Base-by-base conservation (phyloP, 2,113 vertebrate genomes). In the Bubo scandiacus region DNA sequence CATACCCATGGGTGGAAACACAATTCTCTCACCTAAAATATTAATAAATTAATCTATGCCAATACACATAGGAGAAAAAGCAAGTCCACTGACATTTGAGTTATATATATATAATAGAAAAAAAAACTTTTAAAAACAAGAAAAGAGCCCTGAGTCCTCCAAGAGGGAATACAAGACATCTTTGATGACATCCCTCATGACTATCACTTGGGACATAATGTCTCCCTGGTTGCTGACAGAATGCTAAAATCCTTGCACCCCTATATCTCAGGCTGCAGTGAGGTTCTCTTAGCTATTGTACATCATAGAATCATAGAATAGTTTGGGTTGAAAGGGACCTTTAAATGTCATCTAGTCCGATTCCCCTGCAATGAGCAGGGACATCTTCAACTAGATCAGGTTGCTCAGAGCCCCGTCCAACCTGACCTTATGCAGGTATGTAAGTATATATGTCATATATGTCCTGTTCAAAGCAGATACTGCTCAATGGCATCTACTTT, bases 21-120 rank as follows among this genome's bases (percentile, higher is more conserved):
- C n/a, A 84, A 59, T 91, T 92, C 88, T 94, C 47, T 32, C n/a
- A 84, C 42, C 10, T 92, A 91, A 95, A 94, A 87, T 91, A 95
- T 87, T 95, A 9, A 86, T 70, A 81, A 84, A 84, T 63, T 78
- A 91, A 91, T 84, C 10, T 87, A 47, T 59, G 51, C 38, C 23
- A 63, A 38, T 55, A 74, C 9, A n/a, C 72, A 58, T 1, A 74
- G 59, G 42, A 92, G 42, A 81, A 78, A 84, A 86, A 79, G 18
- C 45, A 81, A 30, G 77, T 88, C 57, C 72, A 78, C 19, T 67
- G 86, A n/a, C 23, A 94, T 78, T 91, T 58, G 22, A 88, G 15
- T 30, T 62, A 51, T 68, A 38, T 54, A 78, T 43, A 54, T 40
- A 47, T 29, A 57, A 45, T 18, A 63, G 15, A 17, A 47, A 13